A percentile compares a stretch with the other conserved stretches of the same genome.
Conservation (phyloP, 1,140 invertebrate genomes). For the Panonychus citri region DNA sequence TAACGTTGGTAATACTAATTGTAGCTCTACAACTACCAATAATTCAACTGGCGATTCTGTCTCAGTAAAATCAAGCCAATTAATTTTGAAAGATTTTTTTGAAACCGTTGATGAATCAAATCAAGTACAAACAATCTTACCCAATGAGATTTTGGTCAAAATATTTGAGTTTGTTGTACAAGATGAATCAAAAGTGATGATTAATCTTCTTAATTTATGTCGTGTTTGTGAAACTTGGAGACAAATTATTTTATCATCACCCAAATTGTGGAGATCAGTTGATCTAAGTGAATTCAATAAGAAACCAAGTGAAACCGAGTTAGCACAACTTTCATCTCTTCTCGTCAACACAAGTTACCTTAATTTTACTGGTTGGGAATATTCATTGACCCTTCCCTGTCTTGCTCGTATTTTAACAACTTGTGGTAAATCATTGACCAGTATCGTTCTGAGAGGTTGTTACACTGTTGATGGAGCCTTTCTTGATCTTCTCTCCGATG, state of each 20-base stretch:
- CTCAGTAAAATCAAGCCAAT: too few species aligned
- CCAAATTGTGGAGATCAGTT: conserved; percentile 3
- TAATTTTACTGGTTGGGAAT: not conserved
- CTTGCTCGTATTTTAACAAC: not conserved
- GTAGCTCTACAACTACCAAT: too few species aligned
- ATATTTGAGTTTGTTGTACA: not conserved
- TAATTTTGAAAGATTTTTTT: too few species aligned
- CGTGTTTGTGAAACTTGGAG: conserved; percentile 7
- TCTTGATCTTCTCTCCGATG: not conserved
- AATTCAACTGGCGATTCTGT: too few species aligned
- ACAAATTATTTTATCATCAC: conserved; percentile 2
- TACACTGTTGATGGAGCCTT: not conserved
- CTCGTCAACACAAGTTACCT: not conserved
- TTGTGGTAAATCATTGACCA: not conserved
- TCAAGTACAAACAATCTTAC: not conserved
- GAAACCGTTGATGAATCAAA: too few species aligned
- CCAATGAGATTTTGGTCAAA: not conserved
- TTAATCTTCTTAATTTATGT: not conserved
- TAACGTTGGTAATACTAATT: too few species aligned
- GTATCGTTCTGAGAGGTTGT: conserved; percentile 1
- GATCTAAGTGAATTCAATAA: conserved; percentile 3
- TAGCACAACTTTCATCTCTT: not conserved
- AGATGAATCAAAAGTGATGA: not conserved
- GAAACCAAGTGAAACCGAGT: not conserved
- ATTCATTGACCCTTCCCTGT: not conserved